These are phyloP conservation scores for Meteorus cinctellus DNA, from an alignment of 2,888 invertebrate species.

Conservation along the genomic window DNA sequence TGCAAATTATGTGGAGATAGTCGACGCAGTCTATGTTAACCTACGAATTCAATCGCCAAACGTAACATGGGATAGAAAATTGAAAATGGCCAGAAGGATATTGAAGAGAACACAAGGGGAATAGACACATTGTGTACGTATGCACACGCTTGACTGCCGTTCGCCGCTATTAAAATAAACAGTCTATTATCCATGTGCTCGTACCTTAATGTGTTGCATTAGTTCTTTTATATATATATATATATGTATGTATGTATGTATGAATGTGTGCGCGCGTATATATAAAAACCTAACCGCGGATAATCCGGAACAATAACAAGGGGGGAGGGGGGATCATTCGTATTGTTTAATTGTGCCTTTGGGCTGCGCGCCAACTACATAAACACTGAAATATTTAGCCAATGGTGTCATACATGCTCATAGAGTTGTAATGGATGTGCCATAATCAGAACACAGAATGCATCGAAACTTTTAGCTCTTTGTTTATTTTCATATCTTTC, in stretches of 20 bases:
- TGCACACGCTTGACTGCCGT: constrained; percentile 57
- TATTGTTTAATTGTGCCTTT: constrained; percentile 45
- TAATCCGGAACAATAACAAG: constrained; percentile 69
- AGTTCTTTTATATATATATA: constrained; percentile 50
- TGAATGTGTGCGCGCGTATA: not conserved
- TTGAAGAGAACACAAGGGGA: constrained; percentile 32
- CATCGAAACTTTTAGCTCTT: not conserved
- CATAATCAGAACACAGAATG: constrained; percentile 40
- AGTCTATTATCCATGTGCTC: constrained; percentile 61
- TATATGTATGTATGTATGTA: not conserved
- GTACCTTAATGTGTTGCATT: constrained; percentile 61
- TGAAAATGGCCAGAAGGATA: not conserved
- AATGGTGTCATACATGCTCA: not conserved
- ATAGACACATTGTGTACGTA: constrained; percentile 52
- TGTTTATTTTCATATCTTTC: not conserved
- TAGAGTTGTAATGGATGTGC: constrained; percentile 34
- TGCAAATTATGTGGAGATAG: not conserved
- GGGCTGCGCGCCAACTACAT: constrained; percentile 61
- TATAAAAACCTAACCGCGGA: constrained; percentile 58
- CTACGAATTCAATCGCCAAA: not conserved
- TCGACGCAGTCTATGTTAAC: not conserved
- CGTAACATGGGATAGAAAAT: constrained; percentile 2
- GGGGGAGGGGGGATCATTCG: constrained; percentile 43
- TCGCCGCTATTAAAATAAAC: constrained; percentile 68
- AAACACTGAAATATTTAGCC: constrained; percentile 46